Evolutionary conservation across 2,888 invertebrate genomes (phyloP).

Genomic region (Pyrrhosoma nymphula): DNA sequence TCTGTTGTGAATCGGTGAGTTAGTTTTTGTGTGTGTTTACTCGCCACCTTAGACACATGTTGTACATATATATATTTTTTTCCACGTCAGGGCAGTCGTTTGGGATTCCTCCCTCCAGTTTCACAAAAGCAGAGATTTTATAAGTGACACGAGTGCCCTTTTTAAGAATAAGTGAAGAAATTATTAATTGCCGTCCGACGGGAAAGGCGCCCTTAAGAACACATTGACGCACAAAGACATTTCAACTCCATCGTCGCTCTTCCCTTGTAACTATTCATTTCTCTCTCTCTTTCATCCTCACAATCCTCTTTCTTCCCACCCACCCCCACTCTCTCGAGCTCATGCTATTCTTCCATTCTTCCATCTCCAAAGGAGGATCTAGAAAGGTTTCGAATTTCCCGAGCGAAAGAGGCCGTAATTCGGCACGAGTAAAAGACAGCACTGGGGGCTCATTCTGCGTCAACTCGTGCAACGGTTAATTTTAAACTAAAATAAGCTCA

Average conservation of each 20-base stretch:
- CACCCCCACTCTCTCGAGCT: not conserved
- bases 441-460: not conserved
- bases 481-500: no score
- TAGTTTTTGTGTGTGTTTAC: not conserved
- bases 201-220: not conserved
- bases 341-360: not conserved
- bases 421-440: not conserved
- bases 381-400: not conserved
- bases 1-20: not conserved
- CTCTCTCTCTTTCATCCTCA: not conserved
- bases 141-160: constrained; percentile 63
- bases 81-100: constrained; percentile 29
- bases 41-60: not conserved
- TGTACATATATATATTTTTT: not conserved
- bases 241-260: not conserved
- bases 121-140: constrained; percentile 52
- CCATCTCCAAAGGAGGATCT: not conserved
- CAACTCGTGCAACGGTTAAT: no score
- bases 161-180: constrained; percentile 53
- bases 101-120: constrained; percentile 25
- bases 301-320: no score
- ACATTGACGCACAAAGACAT: not conserved
- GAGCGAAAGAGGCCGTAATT: not conserved
- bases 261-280: not conserved
- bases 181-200: not conserved